Evolutionary conservation across 2,797 vertebrate species (phyloP).

Genomic region (Dermochelys coriacea): DNA sequence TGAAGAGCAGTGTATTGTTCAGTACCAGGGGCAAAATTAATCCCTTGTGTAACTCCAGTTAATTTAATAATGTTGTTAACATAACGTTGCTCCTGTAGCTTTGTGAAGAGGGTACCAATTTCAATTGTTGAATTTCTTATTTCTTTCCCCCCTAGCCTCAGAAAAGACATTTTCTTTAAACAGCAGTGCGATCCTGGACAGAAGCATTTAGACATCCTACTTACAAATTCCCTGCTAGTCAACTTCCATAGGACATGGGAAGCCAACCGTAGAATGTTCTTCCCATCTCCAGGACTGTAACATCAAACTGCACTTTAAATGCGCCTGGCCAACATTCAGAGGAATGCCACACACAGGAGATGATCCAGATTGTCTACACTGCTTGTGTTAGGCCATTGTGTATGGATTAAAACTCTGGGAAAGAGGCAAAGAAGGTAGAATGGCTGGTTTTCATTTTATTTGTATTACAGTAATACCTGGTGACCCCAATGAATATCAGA

Average conservation of each 20-base stretch:
- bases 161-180: constrained; percentile 28
- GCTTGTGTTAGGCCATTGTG: neutral
- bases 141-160: neutral
- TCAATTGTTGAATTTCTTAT: neutral
- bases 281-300: constrained; percentile 3
- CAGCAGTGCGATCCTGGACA: constrained; percentile 29
- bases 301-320: constrained; percentile 52
- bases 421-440: neutral
- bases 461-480: neutral
- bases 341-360: constrained; percentile 27
- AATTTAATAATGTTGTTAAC: neutral
- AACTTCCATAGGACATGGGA: neutral
- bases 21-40: neutral
- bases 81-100: neutral
- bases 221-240: constrained; percentile 12
- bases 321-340: constrained; percentile 33
- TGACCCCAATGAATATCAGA: neutral
- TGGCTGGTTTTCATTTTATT: neutral
- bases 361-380: neutral
- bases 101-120: neutral
- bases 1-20: neutral
- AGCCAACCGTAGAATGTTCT: too few species aligned
- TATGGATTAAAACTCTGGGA: neutral
- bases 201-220: constrained; percentile 16
- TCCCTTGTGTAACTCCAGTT: neutral